Base-by-base conservation (phyloP, 2,113 vertebrate genomes). In the Furnarius figulus region DNA sequence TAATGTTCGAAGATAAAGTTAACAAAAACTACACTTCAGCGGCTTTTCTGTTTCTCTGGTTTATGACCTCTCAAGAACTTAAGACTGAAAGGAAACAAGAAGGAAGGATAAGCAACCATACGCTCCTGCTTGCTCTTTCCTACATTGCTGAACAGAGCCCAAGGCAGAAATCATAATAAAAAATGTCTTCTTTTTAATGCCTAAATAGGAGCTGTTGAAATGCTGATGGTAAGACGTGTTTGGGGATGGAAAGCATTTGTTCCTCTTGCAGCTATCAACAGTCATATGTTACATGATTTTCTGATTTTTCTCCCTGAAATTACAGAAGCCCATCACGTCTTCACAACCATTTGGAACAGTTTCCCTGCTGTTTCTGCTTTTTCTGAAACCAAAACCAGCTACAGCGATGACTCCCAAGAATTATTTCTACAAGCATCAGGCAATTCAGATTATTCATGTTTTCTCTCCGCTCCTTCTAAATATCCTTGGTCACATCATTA, bases 1-100 rank as follows among this genome's bases (percentile, higher is more conserved):
- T 98, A 99, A 99, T 97, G 98, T 97, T 96, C 97, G 94, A 93
- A 98, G 97, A 97, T 97, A 98, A 96, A 98, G 97, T 98, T 98
- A 97, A 97, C 96, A 96, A 97, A 63, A 98, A 97, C 95, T 95
- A 73, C 94, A 95, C 72, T 87, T 96, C 76, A 35, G 89, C 96
- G 96, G 95, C 97, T 98, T 97, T 98, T 98, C 98, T 98, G 97
- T 98, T 98, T 97, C 95, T 92, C 90, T 95, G 28, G 96, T 98
- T 98, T 98, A 98, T 24, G 73, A 88, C 90, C 95, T 96, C 95
- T 85, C 63, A 80, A 94, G 94, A 89, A 95, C 75, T 97, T 95
- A 93, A 77, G 91, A 97, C 91, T 79, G 92, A 97, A 98, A 96
- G 94, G 95, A 97, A 98, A 97, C 90, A 95, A 93, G 66, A 97